These are phyloP conservation scores for Phorcus lineatus DNA, from an alignment of 2,888 invertebrate genomes.

Conservation along the genomic window DNA sequence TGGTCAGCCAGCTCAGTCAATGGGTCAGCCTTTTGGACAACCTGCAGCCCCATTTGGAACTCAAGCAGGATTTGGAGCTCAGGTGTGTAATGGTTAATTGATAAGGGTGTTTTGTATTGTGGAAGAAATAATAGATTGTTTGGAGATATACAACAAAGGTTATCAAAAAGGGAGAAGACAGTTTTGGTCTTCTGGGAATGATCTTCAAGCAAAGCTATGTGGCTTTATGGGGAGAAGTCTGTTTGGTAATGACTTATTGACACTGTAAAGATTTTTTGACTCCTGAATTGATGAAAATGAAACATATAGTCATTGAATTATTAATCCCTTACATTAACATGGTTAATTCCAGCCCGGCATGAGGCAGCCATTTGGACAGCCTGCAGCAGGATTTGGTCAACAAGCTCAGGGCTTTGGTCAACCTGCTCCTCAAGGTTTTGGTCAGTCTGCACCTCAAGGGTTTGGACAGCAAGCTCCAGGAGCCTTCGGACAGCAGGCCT, in stretches of 20 bases:
- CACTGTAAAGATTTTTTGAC: too few species aligned
- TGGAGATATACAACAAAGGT: too few species aligned
- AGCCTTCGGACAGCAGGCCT: constrained; percentile 29
- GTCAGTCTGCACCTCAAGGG: constrained; percentile 29
- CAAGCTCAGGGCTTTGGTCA: background rate
- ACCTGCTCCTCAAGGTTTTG: background rate
- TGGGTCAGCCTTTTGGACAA: background rate
- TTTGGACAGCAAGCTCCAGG: constrained; percentile 33
- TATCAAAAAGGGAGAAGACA: too few species aligned
- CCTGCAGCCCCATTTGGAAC: constrained; percentile 21
- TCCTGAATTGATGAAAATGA: too few species aligned
- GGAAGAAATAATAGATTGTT: too few species aligned
- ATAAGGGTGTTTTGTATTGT: too few species aligned
- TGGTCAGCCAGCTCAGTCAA: constrained; percentile 26
- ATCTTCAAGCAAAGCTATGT: too few species aligned
- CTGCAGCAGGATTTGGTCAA: background rate
- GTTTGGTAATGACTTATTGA: too few species aligned
- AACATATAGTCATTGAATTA: too few species aligned
- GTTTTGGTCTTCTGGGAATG: too few species aligned
- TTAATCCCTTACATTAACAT: constrained; percentile 24
- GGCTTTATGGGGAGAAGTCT: too few species aligned
- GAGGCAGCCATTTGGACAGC: constrained; percentile 26
- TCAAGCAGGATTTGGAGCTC: background rate
- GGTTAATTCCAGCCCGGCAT: background rate
- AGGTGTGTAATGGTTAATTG: background rate